Conservation (phyloP, 1,140 invertebrate species). For the Physella acuta region DNA sequence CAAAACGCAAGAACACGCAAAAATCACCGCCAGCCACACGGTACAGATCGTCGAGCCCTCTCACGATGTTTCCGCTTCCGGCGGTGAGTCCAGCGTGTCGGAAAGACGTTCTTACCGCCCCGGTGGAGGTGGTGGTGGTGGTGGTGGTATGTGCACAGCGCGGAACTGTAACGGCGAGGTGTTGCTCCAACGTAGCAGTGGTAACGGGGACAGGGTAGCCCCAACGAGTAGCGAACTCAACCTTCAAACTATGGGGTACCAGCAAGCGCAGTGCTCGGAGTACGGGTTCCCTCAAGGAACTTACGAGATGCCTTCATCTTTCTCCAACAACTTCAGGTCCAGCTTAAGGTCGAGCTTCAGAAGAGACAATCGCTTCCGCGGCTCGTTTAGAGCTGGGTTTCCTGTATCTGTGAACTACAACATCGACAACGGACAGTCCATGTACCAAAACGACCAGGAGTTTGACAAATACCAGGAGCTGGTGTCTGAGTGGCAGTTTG, state of each 20-base stretch:
- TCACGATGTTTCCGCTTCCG: not conserved
- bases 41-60: not conserved
- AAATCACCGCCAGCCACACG: not conserved
- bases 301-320: conserved; percentile 1
- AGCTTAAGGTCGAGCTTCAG: conserved; percentile 13
- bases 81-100: too few relatives aligned
- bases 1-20: conserved; percentile 11
- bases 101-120: not conserved
- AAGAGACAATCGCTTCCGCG: conserved; percentile 11
- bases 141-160: not conserved
- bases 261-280: not conserved
- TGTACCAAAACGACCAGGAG: conserved; percentile 6
- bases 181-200: not conserved
- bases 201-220: conserved; percentile 4
- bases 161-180: conserved; percentile 15
- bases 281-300: not conserved
- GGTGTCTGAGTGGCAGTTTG: conserved; percentile 92
- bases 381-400: conserved; percentile 9
- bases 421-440: not conserved
- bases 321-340: not conserved
- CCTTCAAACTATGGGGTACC: not conserved
- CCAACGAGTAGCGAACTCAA: not conserved
- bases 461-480: conserved; percentile 20
- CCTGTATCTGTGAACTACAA: conserved; percentile 9
- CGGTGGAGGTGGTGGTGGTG: not conserved